phyloP scores from a whole-genome alignment of 2,113 vertebrate species.

The Grammomys dolichurus region DNA sequence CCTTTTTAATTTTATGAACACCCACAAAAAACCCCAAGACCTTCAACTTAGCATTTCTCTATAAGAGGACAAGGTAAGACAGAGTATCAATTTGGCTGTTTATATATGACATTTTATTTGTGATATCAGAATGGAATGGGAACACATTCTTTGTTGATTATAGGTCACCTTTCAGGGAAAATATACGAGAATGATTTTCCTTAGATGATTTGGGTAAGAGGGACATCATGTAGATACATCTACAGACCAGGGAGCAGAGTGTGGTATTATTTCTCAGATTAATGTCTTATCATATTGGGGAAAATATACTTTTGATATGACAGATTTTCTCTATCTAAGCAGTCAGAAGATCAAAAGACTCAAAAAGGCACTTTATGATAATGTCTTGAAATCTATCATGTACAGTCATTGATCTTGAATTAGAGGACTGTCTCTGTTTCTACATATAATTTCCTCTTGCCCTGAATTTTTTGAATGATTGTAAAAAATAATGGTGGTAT shows the following conservation, averaged over 20 bases:
- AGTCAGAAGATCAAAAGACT: not conserved
- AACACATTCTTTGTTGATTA: not conserved
- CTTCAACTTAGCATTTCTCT: not conserved
- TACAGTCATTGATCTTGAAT: not conserved
- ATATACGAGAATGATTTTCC: not conserved
- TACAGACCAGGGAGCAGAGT: too few relatives aligned
- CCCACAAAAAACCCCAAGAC: not conserved
- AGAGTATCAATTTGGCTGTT: not conserved
- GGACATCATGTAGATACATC: rapidly evolving
- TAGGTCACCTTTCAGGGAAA: not conserved
- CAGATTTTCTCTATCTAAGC: not conserved
- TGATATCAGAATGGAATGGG: not conserved
- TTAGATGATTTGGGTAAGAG: rapidly evolving
- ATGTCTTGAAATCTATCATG: not conserved
- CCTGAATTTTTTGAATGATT: not conserved
- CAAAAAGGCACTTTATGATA: not conserved
- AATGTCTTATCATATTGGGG: too few relatives aligned
- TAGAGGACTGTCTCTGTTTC: too few relatives aligned
- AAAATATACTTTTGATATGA: not conserved
- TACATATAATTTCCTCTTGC: not conserved
- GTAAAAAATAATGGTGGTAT: not conserved
- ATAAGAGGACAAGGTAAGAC: not conserved
- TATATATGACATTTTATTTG: not conserved
- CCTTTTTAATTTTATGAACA: not conserved
- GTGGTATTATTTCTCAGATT: not conserved